phyloP scores from a whole-genome alignment of 2,888 invertebrate genomes.

The Camponotus fellah region DNA sequence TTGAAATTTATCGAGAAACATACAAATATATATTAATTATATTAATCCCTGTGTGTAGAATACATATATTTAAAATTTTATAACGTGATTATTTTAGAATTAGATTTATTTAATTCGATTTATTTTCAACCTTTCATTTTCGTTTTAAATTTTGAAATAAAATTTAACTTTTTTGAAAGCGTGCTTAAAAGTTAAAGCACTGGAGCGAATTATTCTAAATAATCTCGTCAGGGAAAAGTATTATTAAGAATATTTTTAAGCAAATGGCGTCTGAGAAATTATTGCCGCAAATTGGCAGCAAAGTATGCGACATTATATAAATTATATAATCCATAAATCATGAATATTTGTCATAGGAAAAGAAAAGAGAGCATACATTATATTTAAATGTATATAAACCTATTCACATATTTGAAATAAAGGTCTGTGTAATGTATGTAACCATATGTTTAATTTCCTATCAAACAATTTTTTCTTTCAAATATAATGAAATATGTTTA shows the following conservation, averaged over 20 bases:
- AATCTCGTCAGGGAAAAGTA: constrained; percentile 48
- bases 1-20: background rate
- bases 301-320: constrained; percentile 14
- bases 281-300: background rate
- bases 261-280: constrained; percentile 29
- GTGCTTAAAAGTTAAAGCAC: background rate
- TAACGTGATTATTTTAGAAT: background rate
- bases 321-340: constrained; percentile 3
- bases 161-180: constrained; percentile 3
- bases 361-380: constrained; percentile 18
- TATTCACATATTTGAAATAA: constrained; percentile 46
- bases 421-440: constrained; percentile 54
- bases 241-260: constrained; percentile 47
- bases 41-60: background rate
- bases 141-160: constrained; percentile 17
- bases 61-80: background rate
- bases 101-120: background rate
- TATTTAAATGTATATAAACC: constrained; percentile 46
- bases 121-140: background rate
- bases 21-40: background rate
- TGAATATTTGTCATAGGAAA: constrained; percentile 16
- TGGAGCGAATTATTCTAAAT: constrained; percentile 45
- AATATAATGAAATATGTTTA: too few species aligned
- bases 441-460: constrained; percentile 37
- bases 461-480: background rate